These are phyloP conservation scores for Lasius platythorax DNA, from an alignment of 2,888 invertebrate genomes.

Conservation along the genomic window DNA sequence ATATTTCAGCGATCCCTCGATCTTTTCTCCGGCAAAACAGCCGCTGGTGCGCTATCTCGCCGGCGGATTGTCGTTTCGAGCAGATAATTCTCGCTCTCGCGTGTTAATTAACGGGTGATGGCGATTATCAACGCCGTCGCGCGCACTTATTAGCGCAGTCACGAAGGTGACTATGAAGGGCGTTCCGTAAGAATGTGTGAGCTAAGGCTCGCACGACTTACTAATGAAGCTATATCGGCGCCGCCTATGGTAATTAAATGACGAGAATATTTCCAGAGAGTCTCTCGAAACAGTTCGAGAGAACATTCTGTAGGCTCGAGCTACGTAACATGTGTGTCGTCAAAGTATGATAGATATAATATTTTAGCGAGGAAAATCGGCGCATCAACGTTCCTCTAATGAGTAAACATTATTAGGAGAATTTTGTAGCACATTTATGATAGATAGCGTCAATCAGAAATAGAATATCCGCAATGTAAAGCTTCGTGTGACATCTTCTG, in stretches of 20 bases:
- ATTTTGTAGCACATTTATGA: background rate
- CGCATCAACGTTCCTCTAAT: background rate
- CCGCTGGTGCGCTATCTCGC: background rate
- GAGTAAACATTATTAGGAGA: background rate
- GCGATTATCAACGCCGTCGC: slow-evolving; percentile 55
- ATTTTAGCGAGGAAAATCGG: background rate
- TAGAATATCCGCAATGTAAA: background rate
- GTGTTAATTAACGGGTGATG: slow-evolving; percentile 56
- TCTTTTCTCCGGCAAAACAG: background rate
- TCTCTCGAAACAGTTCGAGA: slow-evolving; percentile 3
- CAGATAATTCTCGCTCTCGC: slow-evolving; percentile 34
- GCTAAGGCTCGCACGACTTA: slow-evolving; percentile 33
- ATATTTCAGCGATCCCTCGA: background rate
- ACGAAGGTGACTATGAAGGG: slow-evolving; percentile 35
- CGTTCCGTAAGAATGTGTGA: slow-evolving; percentile 31
- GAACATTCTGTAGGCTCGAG: background rate
- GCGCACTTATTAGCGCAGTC: slow-evolving; percentile 56
- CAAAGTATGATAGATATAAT: slow-evolving; percentile 6
- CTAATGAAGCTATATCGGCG: slow-evolving; percentile 48
- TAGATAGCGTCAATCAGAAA: background rate
- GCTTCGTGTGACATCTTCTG: background rate
- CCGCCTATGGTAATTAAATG: slow-evolving; percentile 44
- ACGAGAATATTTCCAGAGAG: slow-evolving; percentile 20
- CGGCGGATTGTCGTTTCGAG: slow-evolving; percentile 3
- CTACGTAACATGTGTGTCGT: background rate